These are phyloP conservation scores for Aplodontia rufa DNA, from an alignment of 2,113 vertebrate species.

Conservation along the genomic window DNA sequence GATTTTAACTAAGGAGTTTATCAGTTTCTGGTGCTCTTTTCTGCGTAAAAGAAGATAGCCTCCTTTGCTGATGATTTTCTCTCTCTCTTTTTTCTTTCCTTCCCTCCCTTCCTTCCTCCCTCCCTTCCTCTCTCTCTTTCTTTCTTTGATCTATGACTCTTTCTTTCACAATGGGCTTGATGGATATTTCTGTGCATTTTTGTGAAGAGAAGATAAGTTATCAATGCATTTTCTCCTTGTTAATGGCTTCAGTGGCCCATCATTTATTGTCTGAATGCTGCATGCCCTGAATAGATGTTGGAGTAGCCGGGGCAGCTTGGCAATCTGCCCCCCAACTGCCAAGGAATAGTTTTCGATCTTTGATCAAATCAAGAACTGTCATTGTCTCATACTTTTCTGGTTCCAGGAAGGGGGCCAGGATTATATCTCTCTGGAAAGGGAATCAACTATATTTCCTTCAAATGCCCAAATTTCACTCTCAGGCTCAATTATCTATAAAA, in stretches of 20 bases:
- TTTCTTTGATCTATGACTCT: conserved; percentile 36
- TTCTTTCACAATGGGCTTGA: conserved; percentile 23
- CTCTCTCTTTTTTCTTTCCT: neutral
- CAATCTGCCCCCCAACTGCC: conserved; percentile 36
- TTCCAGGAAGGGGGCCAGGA: conserved; percentile 57
- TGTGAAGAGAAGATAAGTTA: conserved; percentile 59
- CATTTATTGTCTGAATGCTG: conserved; percentile 49
- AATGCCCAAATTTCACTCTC: conserved; percentile 56
- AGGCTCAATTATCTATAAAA: conserved; percentile 71
- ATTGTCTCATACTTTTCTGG: conserved; percentile 45
- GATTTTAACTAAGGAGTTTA: conserved; percentile 69
- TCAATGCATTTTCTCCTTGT: conserved; percentile 54
- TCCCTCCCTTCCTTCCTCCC: too few relatives aligned
- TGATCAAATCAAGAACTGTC: conserved; percentile 63
- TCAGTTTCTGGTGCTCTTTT: conserved; percentile 35
- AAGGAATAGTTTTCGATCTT: conserved; percentile 54
- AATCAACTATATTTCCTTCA: conserved; percentile 67
- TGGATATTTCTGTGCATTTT: conserved; percentile 64
- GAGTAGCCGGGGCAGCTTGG: conserved; percentile 37
- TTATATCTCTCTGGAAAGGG: conserved; percentile 60
- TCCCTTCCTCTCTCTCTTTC: neutral
- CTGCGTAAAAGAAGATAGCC: neutral
- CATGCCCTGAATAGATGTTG: conserved; percentile 29
- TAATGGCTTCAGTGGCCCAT: conserved; percentile 42
- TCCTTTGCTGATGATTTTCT: neutral